Conservation (phyloP, 2,113 vertebrate species). For the Caranx melampygus region DNA sequence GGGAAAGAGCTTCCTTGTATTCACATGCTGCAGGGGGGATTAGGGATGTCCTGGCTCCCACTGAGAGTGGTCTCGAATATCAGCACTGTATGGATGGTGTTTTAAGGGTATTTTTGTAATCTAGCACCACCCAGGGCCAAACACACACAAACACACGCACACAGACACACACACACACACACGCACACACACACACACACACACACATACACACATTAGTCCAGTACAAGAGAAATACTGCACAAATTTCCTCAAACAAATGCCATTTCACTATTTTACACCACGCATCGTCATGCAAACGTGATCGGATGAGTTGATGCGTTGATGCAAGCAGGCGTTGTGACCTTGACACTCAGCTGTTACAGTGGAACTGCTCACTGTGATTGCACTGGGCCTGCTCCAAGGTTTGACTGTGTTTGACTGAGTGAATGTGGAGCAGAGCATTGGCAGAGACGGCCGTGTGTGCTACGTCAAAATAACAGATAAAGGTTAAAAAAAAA, state of each 20-base stretch:
- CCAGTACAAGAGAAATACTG: background rate
- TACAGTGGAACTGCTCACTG: slow-evolving; percentile 38
- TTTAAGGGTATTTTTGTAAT: slow-evolving; percentile 20
- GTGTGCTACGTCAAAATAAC: slow-evolving; percentile 32
- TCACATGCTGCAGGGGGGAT: slow-evolving; percentile 47
- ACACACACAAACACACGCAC: background rate
- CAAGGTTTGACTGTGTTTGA: slow-evolving; percentile 51
- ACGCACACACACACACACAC: background rate
- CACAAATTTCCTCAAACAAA: slow-evolving; percentile 6
- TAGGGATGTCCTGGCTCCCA: slow-evolving; percentile 33
- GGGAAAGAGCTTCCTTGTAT: slow-evolving; percentile 46
- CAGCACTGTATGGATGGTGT: slow-evolving; percentile 15
- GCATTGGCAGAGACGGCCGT: slow-evolving; percentile 25
- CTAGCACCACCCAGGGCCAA: slow-evolving; percentile 14
- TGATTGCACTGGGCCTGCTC: slow-evolving; percentile 60
- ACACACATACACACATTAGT: background rate
- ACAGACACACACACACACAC: background rate
- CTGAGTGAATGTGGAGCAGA: slow-evolving; percentile 31
- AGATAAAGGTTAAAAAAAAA: slow-evolving; percentile 36
- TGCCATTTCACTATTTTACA: background rate
- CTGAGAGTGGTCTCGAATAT: slow-evolving; percentile 17
- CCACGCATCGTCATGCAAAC: background rate
- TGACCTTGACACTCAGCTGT: slow-evolving; percentile 58
- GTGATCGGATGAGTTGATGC: slow-evolving; percentile 9
- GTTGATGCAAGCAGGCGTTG: slow-evolving; percentile 19